Evolutionary conservation across 2,888 invertebrate species (phyloP).

Genomic region (Girardia tigrina): DNA sequence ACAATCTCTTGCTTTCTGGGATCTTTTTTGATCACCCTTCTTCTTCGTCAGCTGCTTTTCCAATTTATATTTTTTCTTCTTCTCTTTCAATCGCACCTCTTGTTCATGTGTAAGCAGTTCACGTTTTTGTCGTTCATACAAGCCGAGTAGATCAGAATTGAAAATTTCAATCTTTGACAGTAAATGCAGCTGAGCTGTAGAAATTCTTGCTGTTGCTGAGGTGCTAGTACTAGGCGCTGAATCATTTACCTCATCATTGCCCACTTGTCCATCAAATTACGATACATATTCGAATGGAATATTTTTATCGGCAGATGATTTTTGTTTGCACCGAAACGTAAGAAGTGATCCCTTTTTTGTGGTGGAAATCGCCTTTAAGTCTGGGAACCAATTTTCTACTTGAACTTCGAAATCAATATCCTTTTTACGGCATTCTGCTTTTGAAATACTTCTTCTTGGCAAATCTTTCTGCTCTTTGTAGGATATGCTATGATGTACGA

Average conservation of each 20-base stretch:
- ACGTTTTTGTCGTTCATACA: slow-evolving; percentile 16
- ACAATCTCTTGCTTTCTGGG: neutral
- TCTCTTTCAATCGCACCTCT: neutral
- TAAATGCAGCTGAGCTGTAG: neutral
- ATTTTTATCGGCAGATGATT: neutral
- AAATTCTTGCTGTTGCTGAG: neutral
- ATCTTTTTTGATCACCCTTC: neutral
- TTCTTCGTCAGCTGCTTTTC: too few relatives aligned
- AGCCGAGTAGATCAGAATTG: neutral
- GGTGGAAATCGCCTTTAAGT: too few relatives aligned
- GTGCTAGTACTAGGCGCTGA: too few relatives aligned
- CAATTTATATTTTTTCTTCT: too few relatives aligned
- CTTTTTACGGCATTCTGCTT: neutral
- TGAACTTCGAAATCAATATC: neutral
- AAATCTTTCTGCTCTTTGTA: neutral
- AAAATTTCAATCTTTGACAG: slow-evolving; percentile 17
- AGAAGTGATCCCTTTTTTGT: slow-evolving; percentile 12
- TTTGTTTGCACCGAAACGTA: neutral
- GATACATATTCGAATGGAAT: neutral
- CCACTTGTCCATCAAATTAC: neutral
- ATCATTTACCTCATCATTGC: neutral
- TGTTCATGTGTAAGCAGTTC: slow-evolving; percentile 6
- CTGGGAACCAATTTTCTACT: neutral
- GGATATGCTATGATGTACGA: too few relatives aligned
- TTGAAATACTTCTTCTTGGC: neutral